Conservation (phyloP, 2,113 vertebrate genomes). For the Arenaria interpres region DNA sequence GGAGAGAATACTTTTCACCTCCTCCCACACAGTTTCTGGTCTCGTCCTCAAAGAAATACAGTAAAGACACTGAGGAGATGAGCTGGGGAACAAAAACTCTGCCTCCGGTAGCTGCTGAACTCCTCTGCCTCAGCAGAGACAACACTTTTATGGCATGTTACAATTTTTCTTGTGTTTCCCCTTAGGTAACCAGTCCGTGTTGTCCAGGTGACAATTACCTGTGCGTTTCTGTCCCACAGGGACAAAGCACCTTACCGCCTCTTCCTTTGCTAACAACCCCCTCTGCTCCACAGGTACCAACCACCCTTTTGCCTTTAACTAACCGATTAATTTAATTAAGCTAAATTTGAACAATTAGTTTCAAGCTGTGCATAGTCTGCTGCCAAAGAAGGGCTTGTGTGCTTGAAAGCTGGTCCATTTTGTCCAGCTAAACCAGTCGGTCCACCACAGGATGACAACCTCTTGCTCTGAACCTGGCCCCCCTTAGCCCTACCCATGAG, state of each 20-base stretch:
- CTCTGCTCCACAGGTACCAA: not conserved
- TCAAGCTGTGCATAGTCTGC: not conserved
- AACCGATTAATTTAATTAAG: not conserved
- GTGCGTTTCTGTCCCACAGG: not conserved
- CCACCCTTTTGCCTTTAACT: not conserved
- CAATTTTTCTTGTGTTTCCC: not conserved
- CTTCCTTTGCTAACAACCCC: not conserved
- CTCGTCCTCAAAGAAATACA: not conserved
- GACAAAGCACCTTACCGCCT: not conserved
- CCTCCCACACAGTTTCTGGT: not conserved
- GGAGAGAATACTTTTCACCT: not conserved
- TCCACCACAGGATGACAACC: not conserved
- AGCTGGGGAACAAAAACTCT: not conserved
- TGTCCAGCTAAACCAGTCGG: not conserved
- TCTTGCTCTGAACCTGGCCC: not conserved
- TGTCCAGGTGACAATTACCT: not conserved
- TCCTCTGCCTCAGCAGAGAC: not conserved
- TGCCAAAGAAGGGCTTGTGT: not conserved
- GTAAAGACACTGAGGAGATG: not conserved
- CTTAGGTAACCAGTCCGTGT: not conserved
- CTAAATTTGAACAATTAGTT: not conserved
- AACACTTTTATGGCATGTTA: not conserved
- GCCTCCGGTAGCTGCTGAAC: not conserved
- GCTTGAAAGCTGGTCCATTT: not conserved
- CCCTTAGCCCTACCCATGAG: accelerated